Conservation (phyloP, 2,113 vertebrate species). For the Ailurus styani region DNA sequence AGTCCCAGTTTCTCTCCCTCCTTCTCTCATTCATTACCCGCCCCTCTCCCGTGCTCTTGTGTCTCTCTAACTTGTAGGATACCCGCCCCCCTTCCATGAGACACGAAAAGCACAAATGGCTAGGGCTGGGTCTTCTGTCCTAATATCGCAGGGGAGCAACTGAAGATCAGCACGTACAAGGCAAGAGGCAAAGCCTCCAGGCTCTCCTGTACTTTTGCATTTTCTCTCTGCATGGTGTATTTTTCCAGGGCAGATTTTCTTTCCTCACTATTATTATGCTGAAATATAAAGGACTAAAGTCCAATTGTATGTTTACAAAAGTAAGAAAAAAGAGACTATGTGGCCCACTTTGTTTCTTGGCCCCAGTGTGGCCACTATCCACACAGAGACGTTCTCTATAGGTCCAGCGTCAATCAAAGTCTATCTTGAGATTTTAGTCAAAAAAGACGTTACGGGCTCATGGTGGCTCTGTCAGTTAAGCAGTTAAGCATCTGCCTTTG, state of each 20-base stretch:
- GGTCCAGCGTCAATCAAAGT: neutral
- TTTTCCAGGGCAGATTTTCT: neutral
- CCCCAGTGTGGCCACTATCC: neutral
- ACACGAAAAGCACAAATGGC: neutral
- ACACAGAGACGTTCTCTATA: neutral
- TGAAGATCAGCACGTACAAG: accelerated
- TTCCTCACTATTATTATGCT: neutral
- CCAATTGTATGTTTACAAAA: neutral
- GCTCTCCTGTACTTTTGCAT: neutral
- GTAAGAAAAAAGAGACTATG: neutral
- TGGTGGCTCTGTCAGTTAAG: neutral
- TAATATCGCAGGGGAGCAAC: neutral
- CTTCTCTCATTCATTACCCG: accelerated
- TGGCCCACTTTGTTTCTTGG: neutral
- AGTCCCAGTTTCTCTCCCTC: neutral
- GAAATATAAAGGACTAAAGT: neutral
- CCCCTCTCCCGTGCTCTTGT: neutral
- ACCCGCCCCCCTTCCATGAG: neutral
- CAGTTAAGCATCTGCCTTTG: neutral
- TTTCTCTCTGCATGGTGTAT: neutral
- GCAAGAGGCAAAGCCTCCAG: neutral
- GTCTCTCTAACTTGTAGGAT: neutral
- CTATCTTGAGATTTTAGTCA: neutral
- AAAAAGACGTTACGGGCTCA: neutral
- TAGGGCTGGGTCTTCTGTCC: neutral